phyloP scores from a whole-genome alignment of 2,888 invertebrate species.

The Blastobasis lacticolella region DNA sequence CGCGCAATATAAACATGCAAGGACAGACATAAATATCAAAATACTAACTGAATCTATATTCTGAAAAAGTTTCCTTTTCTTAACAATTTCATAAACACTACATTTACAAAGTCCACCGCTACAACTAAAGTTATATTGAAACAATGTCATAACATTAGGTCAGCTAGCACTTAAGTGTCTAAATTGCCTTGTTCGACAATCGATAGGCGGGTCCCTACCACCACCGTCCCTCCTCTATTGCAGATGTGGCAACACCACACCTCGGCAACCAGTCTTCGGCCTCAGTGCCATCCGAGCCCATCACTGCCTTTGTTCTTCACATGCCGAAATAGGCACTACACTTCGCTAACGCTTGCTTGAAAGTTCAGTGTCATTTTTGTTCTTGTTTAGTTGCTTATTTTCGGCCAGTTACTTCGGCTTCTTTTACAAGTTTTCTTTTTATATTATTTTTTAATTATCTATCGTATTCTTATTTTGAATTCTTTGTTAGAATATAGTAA shows the following conservation, averaged over 20 bases:
- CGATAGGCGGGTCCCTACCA: slow-evolving; percentile 26
- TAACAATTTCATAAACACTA: too few relatives aligned
- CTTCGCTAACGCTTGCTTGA: slow-evolving; percentile 13
- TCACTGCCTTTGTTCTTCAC: slow-evolving; percentile 36
- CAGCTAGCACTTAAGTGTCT: too few relatives aligned
- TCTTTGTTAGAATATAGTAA: neutral
- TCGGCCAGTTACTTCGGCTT: slow-evolving; percentile 6
- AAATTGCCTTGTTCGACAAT: neutral
- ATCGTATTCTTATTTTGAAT: slow-evolving; percentile 5
- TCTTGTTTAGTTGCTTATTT: slow-evolving; percentile 8
- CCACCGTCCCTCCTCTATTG: slow-evolving; percentile 17
- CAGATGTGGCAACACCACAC: slow-evolving; percentile 20
- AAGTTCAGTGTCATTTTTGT: slow-evolving; percentile 30
- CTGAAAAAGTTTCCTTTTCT: too few relatives aligned
- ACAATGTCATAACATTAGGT: too few relatives aligned
- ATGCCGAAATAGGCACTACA: slow-evolving; percentile 4
- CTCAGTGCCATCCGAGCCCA: slow-evolving; percentile 26
- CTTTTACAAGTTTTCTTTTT: slow-evolving; percentile 6
- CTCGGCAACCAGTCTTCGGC: slow-evolving; percentile 29
- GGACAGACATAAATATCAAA: too few relatives aligned
- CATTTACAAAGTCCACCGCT: too few relatives aligned
- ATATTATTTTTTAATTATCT: slow-evolving; percentile 8
- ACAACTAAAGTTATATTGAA: too few relatives aligned
- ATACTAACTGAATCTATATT: too few relatives aligned
- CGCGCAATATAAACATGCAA: too few relatives aligned